A percentile compares a stretch with the other conserved stretches of the same genome.
Conservation (phyloP, 2,888 invertebrate genomes). For the Cylloceria caligata region DNA sequence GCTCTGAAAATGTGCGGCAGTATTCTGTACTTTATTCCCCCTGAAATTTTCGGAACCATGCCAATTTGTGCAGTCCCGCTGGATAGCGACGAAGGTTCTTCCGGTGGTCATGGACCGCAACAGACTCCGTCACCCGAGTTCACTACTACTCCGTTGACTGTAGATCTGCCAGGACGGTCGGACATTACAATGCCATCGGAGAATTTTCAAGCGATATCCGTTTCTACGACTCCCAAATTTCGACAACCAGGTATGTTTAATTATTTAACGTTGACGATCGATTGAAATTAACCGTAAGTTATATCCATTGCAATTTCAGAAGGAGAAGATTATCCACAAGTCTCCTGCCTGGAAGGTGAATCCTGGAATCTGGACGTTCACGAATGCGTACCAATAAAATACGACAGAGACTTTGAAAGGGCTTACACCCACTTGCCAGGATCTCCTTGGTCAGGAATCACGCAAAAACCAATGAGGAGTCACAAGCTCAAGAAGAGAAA, state of each 20-base stretch:
- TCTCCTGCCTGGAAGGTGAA: conserved; percentile 71
- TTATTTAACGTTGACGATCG: not conserved
- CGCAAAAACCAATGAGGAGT: conserved; percentile 43
- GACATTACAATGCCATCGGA: not conserved
- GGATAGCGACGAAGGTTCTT: conserved; percentile 55
- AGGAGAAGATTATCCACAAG: conserved; percentile 71
- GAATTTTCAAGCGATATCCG: not conserved
- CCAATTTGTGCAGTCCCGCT: conserved; percentile 68
- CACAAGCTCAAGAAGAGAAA: conserved; percentile 56
- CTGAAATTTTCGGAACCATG: conserved; percentile 50
- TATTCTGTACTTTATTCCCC: conserved; percentile 66
- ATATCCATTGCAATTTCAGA: conserved; percentile 33
- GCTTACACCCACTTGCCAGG: conserved; percentile 69
- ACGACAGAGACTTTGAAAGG: conserved; percentile 63
- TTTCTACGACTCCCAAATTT: conserved; percentile 49
- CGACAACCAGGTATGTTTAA: conserved; percentile 52
- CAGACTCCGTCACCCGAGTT: not conserved
- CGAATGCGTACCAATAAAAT: conserved; percentile 71
- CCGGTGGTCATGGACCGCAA: conserved; percentile 20
- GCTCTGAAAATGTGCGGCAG: conserved; percentile 70
- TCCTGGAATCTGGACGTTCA: conserved; percentile 68
- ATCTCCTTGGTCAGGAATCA: conserved; percentile 56
- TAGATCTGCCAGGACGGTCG: not conserved
- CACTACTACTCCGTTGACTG: not conserved
- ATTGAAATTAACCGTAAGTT: not conserved